Base-by-base conservation (phyloP, 2,797 vertebrate species). In the Danio jaintianensis region DNA sequence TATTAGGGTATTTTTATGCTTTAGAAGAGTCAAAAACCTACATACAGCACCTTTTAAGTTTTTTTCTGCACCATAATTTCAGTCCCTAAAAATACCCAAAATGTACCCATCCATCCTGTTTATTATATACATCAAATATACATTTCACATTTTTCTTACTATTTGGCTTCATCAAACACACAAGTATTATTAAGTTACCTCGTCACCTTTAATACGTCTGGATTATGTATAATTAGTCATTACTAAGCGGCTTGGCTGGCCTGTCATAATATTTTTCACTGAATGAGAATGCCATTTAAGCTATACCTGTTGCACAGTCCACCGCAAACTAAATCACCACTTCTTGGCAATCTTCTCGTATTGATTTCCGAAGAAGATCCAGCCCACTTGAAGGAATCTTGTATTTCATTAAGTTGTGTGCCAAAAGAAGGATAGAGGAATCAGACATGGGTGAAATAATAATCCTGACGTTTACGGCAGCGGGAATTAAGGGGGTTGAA, bases 301-400 rank as follows among this genome's bases (percentile, higher is more conserved):
- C 66, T 48, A 42, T 52, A 74, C 70, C 61, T 15, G 74, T 79
- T 79, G 83, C 82, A 83, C 79, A 84, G 79, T 84, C 75, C 79
- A 87, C 82, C 86, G 78, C 87, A 87, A 90, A 89, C 82, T 82
- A 80, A 76, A 83, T 74, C 53, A 50, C 29, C 22, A 83, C 85
- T 88, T 85, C 68, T 56, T 75, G 78, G 79, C 84, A 83, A 87
- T 89, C 89, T 90, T 68, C 84, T 86, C 75, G 80, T 86, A 90
- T 91, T 89, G 89, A 91, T 90, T 89, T 86, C 79, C 84, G 82
- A 85, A 79, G 85, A 86, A 81, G 87, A 90, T 88, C 86, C 85
- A 78, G 87, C 84, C 82, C 83, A 55, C 86, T 89, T 77, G 38
- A 79, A 88, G 83, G 85, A 88, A 88, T 86, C 75, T 78, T 87